Conservation (phyloP, 2,797 vertebrate species). For the Sebastes itinus region DNA sequence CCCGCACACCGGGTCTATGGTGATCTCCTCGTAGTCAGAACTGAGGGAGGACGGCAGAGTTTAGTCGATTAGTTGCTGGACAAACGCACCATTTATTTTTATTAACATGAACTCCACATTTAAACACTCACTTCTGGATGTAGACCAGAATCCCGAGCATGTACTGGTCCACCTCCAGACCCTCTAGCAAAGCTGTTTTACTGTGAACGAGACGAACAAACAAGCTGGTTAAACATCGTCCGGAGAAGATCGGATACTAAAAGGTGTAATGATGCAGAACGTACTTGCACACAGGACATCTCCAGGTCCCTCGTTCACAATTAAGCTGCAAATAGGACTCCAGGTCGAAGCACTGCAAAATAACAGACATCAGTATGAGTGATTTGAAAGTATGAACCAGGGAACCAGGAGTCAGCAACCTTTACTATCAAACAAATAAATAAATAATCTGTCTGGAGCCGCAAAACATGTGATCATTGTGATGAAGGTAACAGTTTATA, state of each 20-base stretch:
- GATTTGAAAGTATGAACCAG: too few relatives aligned
- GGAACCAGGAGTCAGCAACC: too few relatives aligned
- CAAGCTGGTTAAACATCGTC: not conserved
- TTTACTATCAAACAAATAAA: too few relatives aligned
- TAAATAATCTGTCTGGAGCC: too few relatives aligned
- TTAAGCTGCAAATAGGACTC: constrained; percentile 97
- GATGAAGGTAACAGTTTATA: too few relatives aligned
- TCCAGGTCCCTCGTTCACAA: constrained; percentile 95
- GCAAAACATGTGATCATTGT: too few relatives aligned
- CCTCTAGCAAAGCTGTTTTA: constrained; percentile 94
- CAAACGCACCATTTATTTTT: not conserved
- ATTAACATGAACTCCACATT: not conserved
- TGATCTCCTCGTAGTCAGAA: constrained; percentile 96
- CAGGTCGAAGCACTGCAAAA: constrained; percentile 91
- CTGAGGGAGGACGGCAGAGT: constrained; percentile 63
- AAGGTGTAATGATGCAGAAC: constrained; percentile 31
- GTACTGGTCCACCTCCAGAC: constrained; percentile 97
- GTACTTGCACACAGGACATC: constrained; percentile 98
- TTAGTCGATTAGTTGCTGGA: not conserved
- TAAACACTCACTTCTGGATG: constrained; percentile 90
- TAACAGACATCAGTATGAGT: not conserved
- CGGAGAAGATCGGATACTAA: not conserved
- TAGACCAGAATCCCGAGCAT: constrained; percentile 96
- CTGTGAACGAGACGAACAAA: constrained; percentile 69
- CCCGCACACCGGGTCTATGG: constrained; percentile 94